Evolutionary conservation across 1,140 invertebrate species (phyloP).

Genomic region (Telenomus remus): DNA sequence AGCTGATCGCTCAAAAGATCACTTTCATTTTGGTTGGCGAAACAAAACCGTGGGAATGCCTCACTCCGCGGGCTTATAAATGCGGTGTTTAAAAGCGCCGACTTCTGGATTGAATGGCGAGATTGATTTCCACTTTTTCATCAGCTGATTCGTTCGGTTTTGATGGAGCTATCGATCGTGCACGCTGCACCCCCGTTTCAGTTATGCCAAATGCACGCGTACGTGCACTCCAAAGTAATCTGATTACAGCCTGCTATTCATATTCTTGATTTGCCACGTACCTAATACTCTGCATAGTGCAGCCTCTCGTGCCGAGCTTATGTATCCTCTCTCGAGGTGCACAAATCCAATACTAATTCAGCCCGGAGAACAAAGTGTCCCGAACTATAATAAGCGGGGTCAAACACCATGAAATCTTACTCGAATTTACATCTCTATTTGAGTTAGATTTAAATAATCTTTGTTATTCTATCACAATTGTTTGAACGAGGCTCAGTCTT

Average conservation of each 20-base stretch:
- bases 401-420: no score
- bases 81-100: background rate
- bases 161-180: slow-evolving; percentile 30
- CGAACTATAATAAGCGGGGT: background rate
- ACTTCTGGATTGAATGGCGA: slow-evolving; percentile 1
- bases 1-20: background rate
- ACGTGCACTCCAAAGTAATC: slow-evolving; percentile 41
- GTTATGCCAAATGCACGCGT: slow-evolving; percentile 40
- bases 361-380: background rate
- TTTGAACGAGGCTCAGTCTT: no score
- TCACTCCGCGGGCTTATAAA: background rate
- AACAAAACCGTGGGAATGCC: no score
- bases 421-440: no score
- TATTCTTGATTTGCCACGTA: slow-evolving; percentile 25
- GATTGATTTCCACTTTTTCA: slow-evolving; percentile 24
- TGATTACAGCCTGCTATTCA: slow-evolving; percentile 35
- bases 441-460: no score
- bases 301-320: slow-evolving; percentile 6
- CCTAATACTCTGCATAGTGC: slow-evolving; percentile 11
- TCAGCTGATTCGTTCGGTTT: slow-evolving; percentile 22
- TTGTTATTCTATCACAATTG: no score
- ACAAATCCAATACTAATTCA: slow-evolving; percentile 8
- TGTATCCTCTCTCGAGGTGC: background rate
- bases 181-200: slow-evolving; percentile 9
- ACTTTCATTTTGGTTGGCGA: no score